Percentiles rank a stretch among this genome's conserved stretches.
Evolutionary conservation across 2,113 vertebrate species (phyloP).

Genomic region (Pygoscelis adeliae): DNA sequence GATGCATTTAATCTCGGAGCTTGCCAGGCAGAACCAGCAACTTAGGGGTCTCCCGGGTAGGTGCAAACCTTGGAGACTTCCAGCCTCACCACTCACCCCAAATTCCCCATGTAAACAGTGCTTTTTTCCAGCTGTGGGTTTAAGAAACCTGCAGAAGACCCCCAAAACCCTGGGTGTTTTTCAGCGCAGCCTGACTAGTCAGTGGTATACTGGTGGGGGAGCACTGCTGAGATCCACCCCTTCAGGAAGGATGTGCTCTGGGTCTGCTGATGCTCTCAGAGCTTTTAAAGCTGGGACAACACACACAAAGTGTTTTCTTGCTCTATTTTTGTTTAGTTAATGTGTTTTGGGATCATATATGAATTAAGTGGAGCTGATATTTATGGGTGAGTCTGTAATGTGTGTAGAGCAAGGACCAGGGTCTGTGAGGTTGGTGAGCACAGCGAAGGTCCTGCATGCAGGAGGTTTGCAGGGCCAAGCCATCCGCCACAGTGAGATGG

Average conservation of each 20-base stretch:
- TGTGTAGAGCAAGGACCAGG: background rate
- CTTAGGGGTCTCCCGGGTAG: background rate
- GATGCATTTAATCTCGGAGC: background rate
- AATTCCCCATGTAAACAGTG: background rate
- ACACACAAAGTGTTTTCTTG: background rate
- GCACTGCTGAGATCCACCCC: background rate
- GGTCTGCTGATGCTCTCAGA: background rate
- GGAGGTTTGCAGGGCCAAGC: background rate
- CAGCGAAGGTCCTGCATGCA: accelerated
- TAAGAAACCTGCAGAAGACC: background rate
- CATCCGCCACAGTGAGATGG: background rate
- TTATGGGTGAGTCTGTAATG: background rate
- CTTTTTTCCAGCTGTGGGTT: background rate
- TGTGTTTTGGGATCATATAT: background rate
- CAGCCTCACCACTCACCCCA: background rate
- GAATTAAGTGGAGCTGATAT: background rate
- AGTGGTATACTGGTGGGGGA: background rate
- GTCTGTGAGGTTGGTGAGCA: background rate
- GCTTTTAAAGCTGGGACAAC: background rate
- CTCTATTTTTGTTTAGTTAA: background rate
- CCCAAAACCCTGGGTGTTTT: background rate
- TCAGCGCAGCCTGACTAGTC: background rate
- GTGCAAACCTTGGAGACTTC: background rate
- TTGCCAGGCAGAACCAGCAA: background rate
- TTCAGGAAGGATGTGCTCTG: background rate